These are phyloP conservation scores for Watsonalla binaria DNA, from an alignment of 2,888 invertebrate species.

Conservation along the genomic window DNA sequence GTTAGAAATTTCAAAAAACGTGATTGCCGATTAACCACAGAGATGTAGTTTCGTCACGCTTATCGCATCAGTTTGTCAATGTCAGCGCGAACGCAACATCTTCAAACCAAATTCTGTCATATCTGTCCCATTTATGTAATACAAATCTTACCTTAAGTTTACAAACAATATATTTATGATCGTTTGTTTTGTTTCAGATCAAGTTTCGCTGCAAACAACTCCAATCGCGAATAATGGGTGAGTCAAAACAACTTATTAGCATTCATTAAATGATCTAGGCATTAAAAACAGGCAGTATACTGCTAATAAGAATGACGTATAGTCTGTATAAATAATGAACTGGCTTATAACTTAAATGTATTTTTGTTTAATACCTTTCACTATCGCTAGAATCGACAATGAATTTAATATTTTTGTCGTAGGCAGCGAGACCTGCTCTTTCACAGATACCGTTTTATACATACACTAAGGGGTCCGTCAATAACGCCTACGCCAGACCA, in stretches of 20 bases:
- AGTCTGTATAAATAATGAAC: conserved; percentile 7
- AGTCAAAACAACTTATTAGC: conserved; percentile 12
- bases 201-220: conserved; percentile 14
- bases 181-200: conserved; percentile 28
- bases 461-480: conserved; percentile 4
- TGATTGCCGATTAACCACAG: conserved; percentile 29
- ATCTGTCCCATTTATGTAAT: conserved; percentile 2
- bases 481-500: conserved; percentile 16
- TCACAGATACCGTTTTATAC: conserved; percentile 26
- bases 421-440: conserved; percentile 54
- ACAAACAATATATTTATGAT: conserved; percentile 7
- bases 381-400: conserved; percentile 31
- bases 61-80: conserved; percentile 28
- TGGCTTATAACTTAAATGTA: conserved; percentile 13
- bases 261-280: conserved; percentile 3
- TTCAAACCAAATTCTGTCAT: conserved; percentile 6
- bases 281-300: background rate
- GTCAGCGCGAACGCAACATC: conserved; percentile 18
- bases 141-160: conserved; percentile 7
- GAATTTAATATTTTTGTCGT: conserved; percentile 32
- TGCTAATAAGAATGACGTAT: background rate
- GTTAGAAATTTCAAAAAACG: conserved; percentile 27
- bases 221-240: conserved; percentile 27
- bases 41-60: conserved; percentile 23
- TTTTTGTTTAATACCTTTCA: conserved; percentile 14